Conservation (phyloP, 2,797 vertebrate species). For the Trachurus trachurus region DNA sequence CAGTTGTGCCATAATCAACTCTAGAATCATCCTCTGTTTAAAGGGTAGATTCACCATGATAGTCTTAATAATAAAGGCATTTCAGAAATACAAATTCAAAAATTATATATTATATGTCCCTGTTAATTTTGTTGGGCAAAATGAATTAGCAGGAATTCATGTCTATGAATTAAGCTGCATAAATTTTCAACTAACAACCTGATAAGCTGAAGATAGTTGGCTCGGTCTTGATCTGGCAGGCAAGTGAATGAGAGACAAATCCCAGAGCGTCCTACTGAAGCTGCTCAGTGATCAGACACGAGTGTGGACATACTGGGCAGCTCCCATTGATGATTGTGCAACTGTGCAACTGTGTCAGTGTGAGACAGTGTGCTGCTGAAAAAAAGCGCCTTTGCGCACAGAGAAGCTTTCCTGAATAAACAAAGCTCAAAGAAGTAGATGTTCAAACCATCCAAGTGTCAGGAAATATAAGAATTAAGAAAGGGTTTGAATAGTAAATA, state of each 20-base stretch:
- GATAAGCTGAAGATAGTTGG: background rate
- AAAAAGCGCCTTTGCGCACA: background rate
- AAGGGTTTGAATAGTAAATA: slow-evolving; percentile 11
- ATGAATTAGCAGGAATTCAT: background rate
- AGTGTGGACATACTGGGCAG: slow-evolving; percentile 1
- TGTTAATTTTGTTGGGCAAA: background rate
- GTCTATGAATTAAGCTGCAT: background rate
- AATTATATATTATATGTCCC: background rate
- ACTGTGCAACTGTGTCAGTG: background rate
- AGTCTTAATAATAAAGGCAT: background rate
- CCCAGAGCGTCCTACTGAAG: background rate
- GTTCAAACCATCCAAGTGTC: slow-evolving; percentile 15
- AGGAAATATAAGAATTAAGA: slow-evolving; percentile 25
- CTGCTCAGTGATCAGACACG: slow-evolving; percentile 6
- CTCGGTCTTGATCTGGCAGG: background rate
- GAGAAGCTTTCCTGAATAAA: slow-evolving; percentile 8
- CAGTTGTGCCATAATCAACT: slow-evolving; percentile 1
- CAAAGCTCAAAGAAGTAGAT: background rate
- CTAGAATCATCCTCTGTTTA: slow-evolving; percentile 13
- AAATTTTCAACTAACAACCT: background rate
- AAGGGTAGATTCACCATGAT: slow-evolving; percentile 1
- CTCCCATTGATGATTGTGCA: slow-evolving; percentile 8
- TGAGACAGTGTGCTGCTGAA: background rate
- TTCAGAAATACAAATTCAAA: too few species aligned
- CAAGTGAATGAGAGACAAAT: slow-evolving; percentile 10